Base-by-base conservation (phyloP, 2,888 invertebrate species). In the Tortricodes alternella region DNA sequence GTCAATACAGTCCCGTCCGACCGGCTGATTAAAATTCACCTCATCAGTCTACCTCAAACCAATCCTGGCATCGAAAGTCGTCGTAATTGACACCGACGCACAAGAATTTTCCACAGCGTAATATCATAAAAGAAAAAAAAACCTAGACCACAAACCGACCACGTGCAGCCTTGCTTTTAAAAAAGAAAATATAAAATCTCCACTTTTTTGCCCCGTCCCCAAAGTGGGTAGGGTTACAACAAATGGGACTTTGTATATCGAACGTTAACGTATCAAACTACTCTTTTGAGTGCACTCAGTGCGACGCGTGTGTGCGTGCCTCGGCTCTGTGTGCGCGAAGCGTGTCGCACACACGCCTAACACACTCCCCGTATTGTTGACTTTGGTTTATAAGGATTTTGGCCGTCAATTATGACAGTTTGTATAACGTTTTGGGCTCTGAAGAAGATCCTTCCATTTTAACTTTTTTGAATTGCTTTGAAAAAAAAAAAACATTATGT, bases 111-210 rank as follows among this genome's bases (percentile, higher is more conserved):
- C 80, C 83, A 73, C 66, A 80, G 81, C 78, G 80, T 85, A 79
- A 88, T 86, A 87, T 87, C 73, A 67, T 78, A 70, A 78, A 78
- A 82, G 71, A 70, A 71, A 78, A 82, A 85, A 84, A 83, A 82
- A 78, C 58, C 61, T 76, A 71, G 79, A 87, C 89, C 89, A 84
- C 89, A 88, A 83, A 74, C 80, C 85, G 72, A 89, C 89, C 89
- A 90, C 89, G 89, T 90, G 89, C 86, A 90, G 70, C 63, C 75
- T 76, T n/a, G n/a, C n/a, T n/a, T 76, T 73, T 71, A 78, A 82
- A 83, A 82, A 82, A 74, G 71, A 78, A 55, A 41, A 80, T 65
- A 80, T 78, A 80, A 78, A 78, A 76, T 75, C 73, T 73, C 73
- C 69, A 73, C 74, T 77, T 88, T 87, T 89, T 87, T 83, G 80